A percentile compares a stretch with the other conserved stretches of the same genome.
Conservation (phyloP, 1,140 invertebrate species). For the Apis laboriosa region DNA sequence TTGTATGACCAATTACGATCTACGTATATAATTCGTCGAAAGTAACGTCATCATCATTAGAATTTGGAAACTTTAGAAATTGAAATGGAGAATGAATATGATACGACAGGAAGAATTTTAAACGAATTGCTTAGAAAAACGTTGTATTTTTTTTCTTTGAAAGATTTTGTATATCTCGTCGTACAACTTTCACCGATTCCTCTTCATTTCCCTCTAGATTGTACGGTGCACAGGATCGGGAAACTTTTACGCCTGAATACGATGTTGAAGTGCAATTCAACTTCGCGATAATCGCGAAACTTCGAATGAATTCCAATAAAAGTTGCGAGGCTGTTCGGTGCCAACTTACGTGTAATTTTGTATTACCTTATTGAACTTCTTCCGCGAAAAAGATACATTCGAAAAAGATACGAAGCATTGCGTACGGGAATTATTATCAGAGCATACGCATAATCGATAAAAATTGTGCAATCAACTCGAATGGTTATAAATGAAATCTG, state of each 20-base stretch:
- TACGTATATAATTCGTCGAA: not conserved
- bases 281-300: slow-evolving; percentile 40
- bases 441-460: not conserved
- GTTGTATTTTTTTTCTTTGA: not conserved
- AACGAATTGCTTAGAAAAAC: too few species aligned
- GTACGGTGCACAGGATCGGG: not conserved
- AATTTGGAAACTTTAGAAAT: not conserved
- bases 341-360: slow-evolving; percentile 24
- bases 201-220: not conserved
- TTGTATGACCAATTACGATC: too few species aligned
- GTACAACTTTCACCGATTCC: not conserved
- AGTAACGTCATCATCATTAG: not conserved
- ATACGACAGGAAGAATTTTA: not conserved
- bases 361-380: slow-evolving; percentile 21
- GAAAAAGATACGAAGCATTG: not conserved
- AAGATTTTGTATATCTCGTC: not conserved
- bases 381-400: too few species aligned
- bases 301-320: slow-evolving; percentile 38
- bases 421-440: not conserved
- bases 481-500: not conserved
- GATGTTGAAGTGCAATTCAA: slow-evolving; percentile 28
- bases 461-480: not conserved
- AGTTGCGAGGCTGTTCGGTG: slow-evolving; percentile 14
- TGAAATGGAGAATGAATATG: not conserved
- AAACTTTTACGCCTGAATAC: slow-evolving; percentile 37